phyloP scores from a whole-genome alignment of 2,113 vertebrate genomes.

The Epinephelus lanceolatus region DNA sequence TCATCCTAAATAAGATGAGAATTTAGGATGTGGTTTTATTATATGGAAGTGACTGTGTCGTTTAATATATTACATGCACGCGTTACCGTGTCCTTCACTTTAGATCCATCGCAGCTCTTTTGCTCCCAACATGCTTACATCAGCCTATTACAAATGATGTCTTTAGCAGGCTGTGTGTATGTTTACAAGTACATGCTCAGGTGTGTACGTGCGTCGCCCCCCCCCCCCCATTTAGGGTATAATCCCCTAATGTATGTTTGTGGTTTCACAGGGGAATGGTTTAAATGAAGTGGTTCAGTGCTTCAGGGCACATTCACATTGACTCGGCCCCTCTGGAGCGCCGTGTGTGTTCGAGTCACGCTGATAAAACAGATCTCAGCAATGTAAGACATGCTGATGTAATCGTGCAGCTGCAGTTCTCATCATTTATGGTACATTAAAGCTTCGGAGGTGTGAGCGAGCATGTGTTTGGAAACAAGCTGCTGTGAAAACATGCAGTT shows the following conservation, averaged over 20 bases:
- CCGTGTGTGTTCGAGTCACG: background rate
- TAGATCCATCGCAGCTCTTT: conserved; percentile 4
- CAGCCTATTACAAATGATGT: background rate
- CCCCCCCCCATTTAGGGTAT: background rate
- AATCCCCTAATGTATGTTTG: conserved; percentile 32
- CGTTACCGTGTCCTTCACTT: background rate
- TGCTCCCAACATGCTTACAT: background rate
- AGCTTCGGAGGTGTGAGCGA: background rate
- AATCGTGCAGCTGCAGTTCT: conserved; percentile 36
- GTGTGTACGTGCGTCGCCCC: conserved; percentile 12
- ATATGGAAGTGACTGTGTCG: background rate
- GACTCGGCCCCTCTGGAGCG: conserved; percentile 26
- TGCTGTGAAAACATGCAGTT: conserved; percentile 1
- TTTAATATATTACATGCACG: background rate
- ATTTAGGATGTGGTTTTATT: background rate
- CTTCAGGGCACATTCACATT: conserved; percentile 15
- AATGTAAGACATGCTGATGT: conserved; percentile 17
- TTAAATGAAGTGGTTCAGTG: conserved; percentile 50
- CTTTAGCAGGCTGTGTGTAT: conserved; percentile 7
- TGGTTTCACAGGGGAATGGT: background rate
- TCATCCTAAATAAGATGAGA: background rate
- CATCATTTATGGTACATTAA: conserved; percentile 33
- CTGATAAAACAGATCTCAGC: conserved; percentile 23
- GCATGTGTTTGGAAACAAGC: conserved; percentile 31
- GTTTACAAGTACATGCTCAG: conserved; percentile 25